Conservation (phyloP, 2,888 invertebrate species). For the Erynnis tages region DNA sequence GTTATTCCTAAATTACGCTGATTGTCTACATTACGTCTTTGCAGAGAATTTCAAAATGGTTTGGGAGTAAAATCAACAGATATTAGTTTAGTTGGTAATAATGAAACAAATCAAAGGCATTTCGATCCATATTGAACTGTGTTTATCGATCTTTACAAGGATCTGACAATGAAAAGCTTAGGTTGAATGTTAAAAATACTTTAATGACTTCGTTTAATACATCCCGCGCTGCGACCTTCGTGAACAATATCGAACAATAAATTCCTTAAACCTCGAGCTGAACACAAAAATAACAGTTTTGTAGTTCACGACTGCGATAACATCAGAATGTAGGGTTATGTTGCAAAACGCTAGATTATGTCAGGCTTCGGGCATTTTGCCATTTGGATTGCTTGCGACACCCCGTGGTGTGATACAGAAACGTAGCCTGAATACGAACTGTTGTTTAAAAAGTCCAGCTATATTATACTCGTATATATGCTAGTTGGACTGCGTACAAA, state of each 20-base stretch:
- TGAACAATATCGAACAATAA: constrained; percentile 13
- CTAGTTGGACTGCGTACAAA: too few species aligned
- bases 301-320: constrained; percentile 30
- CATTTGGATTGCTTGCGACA: constrained; percentile 52
- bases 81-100: too few species aligned
- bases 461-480: too few species aligned
- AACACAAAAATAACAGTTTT: constrained; percentile 25
- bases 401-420: constrained; percentile 43
- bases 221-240: constrained; percentile 19
- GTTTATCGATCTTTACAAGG: too few species aligned
- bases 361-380: constrained; percentile 47
- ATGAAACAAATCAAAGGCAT: too few species aligned
- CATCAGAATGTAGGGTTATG: constrained; percentile 33
- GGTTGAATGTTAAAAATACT: too few species aligned
- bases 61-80: too few species aligned
- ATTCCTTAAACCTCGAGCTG: constrained; percentile 30
- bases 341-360: constrained; percentile 33
- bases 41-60: too few species aligned
- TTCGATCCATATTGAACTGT: too few species aligned
- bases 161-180: too few species aligned
- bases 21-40: too few species aligned
- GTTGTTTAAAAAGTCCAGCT: constrained; percentile 45
- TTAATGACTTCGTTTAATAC: too few species aligned
- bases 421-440: constrained; percentile 66
- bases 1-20: not conserved